Conservation (phyloP, 2,113 vertebrate genomes). For the Cottus gobio region DNA sequence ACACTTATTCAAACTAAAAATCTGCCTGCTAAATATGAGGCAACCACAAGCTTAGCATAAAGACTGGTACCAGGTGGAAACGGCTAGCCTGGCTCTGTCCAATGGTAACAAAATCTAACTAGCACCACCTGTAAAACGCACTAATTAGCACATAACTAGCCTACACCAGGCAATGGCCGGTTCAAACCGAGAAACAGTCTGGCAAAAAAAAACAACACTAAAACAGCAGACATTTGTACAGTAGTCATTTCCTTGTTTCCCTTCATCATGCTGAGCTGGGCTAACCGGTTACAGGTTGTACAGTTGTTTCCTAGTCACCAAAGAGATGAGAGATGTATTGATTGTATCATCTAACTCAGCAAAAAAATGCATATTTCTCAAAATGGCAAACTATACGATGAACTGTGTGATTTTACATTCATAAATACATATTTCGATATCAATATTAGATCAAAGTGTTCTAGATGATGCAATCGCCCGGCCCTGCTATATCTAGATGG, state of each 20-base stretch:
- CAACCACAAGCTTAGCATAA: not conserved
- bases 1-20: not conserved
- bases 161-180: too few species aligned
- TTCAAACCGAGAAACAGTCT: too few species aligned
- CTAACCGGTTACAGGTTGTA: too few species aligned
- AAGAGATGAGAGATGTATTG: not conserved
- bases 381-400: not conserved
- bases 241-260: too few species aligned
- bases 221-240: too few species aligned
- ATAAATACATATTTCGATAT: not conserved
- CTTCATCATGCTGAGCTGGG: not conserved
- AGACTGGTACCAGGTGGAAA: not conserved
- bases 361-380: not conserved
- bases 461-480: not conserved
- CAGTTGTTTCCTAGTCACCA: not conserved
- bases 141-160: too few species aligned
- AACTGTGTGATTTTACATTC: not conserved
- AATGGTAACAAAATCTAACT: too few species aligned
- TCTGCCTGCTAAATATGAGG: not conserved
- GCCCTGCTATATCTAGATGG: not conserved
- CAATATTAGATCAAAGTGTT: not conserved
- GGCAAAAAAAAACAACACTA: too few species aligned
- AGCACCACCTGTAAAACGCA: too few species aligned
- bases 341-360: too few species aligned
- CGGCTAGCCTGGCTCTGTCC: not conserved